phyloP scores from a whole-genome alignment of 2,888 invertebrate genomes.

The Aricia artaxerxes region DNA sequence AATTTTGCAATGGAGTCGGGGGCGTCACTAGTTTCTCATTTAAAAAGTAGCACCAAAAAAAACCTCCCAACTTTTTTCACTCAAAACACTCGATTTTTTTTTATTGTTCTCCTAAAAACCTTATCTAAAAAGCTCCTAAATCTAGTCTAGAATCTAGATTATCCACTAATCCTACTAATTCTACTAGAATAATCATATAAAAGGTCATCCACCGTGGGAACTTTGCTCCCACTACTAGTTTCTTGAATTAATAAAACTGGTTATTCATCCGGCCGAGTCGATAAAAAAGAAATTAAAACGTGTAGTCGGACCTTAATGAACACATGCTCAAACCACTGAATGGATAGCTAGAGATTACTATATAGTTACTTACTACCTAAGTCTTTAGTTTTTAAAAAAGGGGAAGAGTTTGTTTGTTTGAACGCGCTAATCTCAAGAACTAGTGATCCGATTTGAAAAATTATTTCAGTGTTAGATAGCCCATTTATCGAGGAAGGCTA shows the following conservation, averaged over 20 bases:
- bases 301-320: neutral
- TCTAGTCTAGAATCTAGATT: neutral
- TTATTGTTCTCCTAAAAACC: neutral
- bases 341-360: no score
- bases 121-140: neutral
- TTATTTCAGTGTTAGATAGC: no score
- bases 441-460: no score
- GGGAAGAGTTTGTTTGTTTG: no score
- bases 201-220: slow-evolving; percentile 11
- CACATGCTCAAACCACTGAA: no score
- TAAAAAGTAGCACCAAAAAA: no score
- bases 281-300: slow-evolving; percentile 11
- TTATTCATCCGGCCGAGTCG: neutral
- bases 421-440: no score
- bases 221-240: neutral
- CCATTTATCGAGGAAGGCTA: no score
- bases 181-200: neutral
- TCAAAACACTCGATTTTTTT: neutral
- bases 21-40: no score
- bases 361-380: no score
- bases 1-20: no score
- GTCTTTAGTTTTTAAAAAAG: no score
- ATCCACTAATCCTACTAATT: neutral
- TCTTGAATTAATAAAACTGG: slow-evolving; percentile 1
- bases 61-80: neutral